Base-by-base conservation (phyloP, 2,797 vertebrate genomes). In the Leptatherina wallacei region DNA sequence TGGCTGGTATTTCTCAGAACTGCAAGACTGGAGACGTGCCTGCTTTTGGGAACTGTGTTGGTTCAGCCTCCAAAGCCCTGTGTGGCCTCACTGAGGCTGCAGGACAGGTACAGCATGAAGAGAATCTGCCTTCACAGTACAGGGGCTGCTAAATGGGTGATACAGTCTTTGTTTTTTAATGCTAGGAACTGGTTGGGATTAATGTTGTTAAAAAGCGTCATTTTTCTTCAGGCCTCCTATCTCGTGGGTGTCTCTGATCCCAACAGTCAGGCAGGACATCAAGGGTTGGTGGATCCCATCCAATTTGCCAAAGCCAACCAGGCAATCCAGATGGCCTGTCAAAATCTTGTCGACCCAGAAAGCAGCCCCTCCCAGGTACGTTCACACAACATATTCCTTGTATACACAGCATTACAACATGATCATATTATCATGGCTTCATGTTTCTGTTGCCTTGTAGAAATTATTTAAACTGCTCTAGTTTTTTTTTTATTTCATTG, bases 1-100 rank as follows among this genome's bases (percentile, higher is more conserved):
- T 99, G 98, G 97, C 98, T 0, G 98, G 98, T 30, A 99, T 99
- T 92, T 99, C 98, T 16, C 98, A 99, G 90, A 98, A 99, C 78
- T 99, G 98, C 72, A 99, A 98, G 91, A 99, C 95, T 0, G 97
- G 97, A 5, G 96, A 98, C 72, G 96, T 99, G 71, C 83, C 95
- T 3, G 91, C 95, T 0, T 99, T 99, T 29, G 98, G 98, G 61
- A 96, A 97, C 69, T 98, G 97, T 65, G 97, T 99, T 42, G 95
- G 96, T 38, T 94, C 96, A 57, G 98, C 98, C 0, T 99, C 98
- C 20, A 99, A 98, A 87, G 98, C 98, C 10, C 91, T 99, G 40
- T 99, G 98, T 75, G 98, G 98, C 36, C 95, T 99, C 76, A 99
- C 98, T 0, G 98, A 99, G 83, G 98, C 98, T 6, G 98, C 97